Evolutionary conservation across 2,888 invertebrate genomes (phyloP).

Genomic region (Chymomyza amoena): DNA sequence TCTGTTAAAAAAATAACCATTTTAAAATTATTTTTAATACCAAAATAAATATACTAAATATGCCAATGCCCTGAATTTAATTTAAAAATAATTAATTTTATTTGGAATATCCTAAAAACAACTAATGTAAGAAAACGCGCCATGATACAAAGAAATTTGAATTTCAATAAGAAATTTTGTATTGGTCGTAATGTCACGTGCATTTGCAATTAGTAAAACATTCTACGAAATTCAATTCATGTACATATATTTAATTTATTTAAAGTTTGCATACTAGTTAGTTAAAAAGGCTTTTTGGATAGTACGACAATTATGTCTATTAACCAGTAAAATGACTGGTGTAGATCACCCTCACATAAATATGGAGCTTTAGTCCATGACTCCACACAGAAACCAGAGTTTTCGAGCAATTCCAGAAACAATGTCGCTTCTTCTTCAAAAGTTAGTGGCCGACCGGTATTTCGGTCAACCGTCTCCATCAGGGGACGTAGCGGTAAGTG

Average conservation of each 20-base stretch:
- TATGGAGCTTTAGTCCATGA: constrained; percentile 96
- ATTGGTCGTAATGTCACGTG: background rate
- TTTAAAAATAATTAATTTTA: background rate
- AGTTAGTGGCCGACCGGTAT: constrained; percentile 82
- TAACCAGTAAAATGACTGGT: constrained; percentile 94
- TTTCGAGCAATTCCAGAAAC: constrained; percentile 82
- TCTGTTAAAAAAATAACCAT: background rate
- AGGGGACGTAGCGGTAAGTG: constrained; percentile 80
- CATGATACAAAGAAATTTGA: background rate
- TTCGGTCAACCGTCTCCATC: constrained; percentile 80
- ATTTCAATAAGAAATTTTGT: background rate
- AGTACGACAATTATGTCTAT: constrained; percentile 94
- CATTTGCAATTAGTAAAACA: background rate
- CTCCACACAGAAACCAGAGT: constrained; percentile 85
- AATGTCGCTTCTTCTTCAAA: constrained; percentile 90
- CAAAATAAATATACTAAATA: background rate
- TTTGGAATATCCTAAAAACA: too few relatives aligned
- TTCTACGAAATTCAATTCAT: background rate
- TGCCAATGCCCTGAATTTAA: background rate
- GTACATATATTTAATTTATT: background rate
- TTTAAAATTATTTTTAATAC: background rate
- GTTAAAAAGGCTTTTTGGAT: constrained; percentile 77
- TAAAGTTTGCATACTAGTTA: background rate
- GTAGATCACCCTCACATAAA: constrained; percentile 96
- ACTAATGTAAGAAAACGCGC: background rate